Evolutionary conservation across 2,797 vertebrate genomes (phyloP).

Genomic region (Ispidina picta): DNA sequence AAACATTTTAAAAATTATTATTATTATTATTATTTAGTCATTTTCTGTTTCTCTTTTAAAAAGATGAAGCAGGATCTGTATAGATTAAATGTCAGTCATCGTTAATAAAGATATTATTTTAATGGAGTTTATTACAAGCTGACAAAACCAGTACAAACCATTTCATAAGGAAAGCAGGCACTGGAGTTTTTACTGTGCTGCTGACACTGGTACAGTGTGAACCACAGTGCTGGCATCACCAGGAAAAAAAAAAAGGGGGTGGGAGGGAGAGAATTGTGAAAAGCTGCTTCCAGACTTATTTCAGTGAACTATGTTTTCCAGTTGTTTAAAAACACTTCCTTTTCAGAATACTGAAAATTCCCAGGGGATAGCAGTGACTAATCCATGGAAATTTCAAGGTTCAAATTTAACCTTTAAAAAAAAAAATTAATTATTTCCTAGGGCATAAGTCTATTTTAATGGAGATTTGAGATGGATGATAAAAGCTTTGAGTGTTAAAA

Average conservation of each 20-base stretch:
- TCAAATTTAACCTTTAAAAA: slow-evolving; percentile 7
- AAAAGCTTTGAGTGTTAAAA: not conserved
- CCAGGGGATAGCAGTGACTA: slow-evolving; percentile 11
- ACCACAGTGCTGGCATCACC: not conserved
- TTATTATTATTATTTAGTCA: not conserved
- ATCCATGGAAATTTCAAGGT: not conserved
- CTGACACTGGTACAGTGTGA: not conserved
- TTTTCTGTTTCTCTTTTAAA: not conserved
- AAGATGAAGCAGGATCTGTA: not conserved
- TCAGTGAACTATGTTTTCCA: not conserved
- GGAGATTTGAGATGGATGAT: not conserved
- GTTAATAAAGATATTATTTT: not conserved
- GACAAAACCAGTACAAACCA: not conserved
- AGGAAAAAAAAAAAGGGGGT: not conserved
- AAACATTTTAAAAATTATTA: not conserved
- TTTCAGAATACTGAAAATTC: slow-evolving; percentile 8
- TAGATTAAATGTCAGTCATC: not conserved
- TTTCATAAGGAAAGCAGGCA: not conserved
- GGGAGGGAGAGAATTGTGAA: not conserved
- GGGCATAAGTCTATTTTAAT: not conserved
- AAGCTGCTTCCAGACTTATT: not conserved
- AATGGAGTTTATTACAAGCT: not conserved
- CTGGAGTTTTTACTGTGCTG: not conserved
- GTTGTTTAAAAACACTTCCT: slow-evolving; percentile 21
- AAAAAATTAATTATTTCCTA: not conserved